Base-by-base conservation (phyloP, 2,888 invertebrate genomes). In the Torymus texanus region DNA sequence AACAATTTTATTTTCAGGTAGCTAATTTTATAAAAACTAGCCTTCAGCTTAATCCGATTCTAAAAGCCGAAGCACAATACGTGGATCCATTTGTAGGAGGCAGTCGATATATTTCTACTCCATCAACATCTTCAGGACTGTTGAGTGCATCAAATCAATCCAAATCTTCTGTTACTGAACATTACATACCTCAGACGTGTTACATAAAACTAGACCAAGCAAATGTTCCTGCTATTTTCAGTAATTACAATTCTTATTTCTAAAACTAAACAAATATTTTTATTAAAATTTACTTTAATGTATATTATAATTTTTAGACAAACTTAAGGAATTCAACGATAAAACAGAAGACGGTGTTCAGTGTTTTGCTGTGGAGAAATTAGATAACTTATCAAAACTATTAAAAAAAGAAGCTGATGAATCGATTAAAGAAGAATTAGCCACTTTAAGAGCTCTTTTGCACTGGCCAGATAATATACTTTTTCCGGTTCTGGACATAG, bases 11-110 rank as follows among this genome's bases (percentile, higher is more conserved):
- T 67, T 83, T 82, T 62, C 91, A 93, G 92, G 95, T 98, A 41
- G 97, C 97, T 3, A 96, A 97, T 90, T 98, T 98, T 89, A 97
- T 98, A 80, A 91, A 96, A 1, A 95, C 94, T 81, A 97, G 98
- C 89, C 94, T 96, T 29, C 84, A 85, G 74, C 84, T 83, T 13
- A 85, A 84, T 81, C 83, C 82, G 83, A 82, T 86, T 55, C 85
- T 85, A 70, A 80, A 74, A 11, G 21, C 83, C n/a, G 84, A 82
- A 76, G 79, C 85, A 81, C 90, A 75, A 80, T 88, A 91, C 83
- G 87, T 91, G 29, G 94, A 95, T 91, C 94, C 94, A 2, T 94
- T 94, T 88, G 94, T 94, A 10, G 94, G 95, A 81, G 90, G 92
- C 11, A 56, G 55, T 56, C 68, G 55, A 10, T 96, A 96, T 88